Base-by-base conservation (phyloP, 2,113 vertebrate genomes). In the Colistium nudipinnis region DNA sequence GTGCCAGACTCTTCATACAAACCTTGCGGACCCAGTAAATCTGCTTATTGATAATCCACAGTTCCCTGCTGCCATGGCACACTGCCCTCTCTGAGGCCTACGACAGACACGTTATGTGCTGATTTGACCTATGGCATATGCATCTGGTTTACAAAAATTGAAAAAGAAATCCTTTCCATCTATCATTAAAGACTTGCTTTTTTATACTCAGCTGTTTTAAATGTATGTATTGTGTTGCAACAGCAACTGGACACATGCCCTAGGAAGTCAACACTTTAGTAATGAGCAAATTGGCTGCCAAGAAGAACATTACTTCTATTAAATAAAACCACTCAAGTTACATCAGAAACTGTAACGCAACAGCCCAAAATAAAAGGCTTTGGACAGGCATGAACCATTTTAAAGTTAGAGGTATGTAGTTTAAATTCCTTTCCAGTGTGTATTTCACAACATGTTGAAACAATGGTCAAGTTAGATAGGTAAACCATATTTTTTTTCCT, bases 41-140 rank as follows among this genome's bases (percentile, higher is more conserved):
- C 72, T 70, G 44, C 80, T 82, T 84, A 87, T 87, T 76, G 88
- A 90, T 88, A 90, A 87, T 87, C 59, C 68, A 72, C 67, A 69
- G 33, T 14, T 43, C 24, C 51, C 63, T 47, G 61, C 78, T 62
- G 19, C 10, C 1, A 12, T 64, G 79, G 53, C 74, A 75, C 65
- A 82, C 67, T 69, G 20, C 57, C 68, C 64, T 65, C 17, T 56
- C 35, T 0, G 27, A 70, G 62, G 73, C 74, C 64, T 71, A 51
- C 4, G 12, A n/a, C 10, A 54, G 55, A 45, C 39, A 31, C 35
- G 3, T 17, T 9, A n/a, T 39, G 27, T 41, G 13, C 30, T 48
- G 57, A 12, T 49, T 20, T 70, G 27, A 75, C 41, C 33, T 25
- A 25, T 38, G 57, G 35, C 33, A n/a, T 38, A 6, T 12, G 0